Evolutionary conservation across 2,113 vertebrate genomes (phyloP), one percentile per base, ranked within the genome.

Genomic region (Megaleporinus macrocephalus): DNA sequence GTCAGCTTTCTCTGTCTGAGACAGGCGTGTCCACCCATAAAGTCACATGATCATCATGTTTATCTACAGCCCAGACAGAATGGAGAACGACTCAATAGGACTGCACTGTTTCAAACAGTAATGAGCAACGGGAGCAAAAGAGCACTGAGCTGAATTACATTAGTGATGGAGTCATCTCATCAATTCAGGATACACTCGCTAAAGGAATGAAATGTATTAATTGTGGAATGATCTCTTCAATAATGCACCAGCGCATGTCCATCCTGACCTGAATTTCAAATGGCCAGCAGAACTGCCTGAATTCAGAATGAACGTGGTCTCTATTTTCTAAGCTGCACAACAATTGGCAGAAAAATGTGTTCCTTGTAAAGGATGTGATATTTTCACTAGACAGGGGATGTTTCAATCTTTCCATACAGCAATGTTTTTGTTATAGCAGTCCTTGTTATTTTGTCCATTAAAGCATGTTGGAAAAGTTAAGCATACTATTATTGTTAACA

Each of bases 1-100:
- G 33, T 78, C 65, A 26, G 49, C 13, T 13, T 30, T 1, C 29
- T 3, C 26, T 49, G 11, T 27, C 6, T 15, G 15, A 55, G 69
- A 69, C 47, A 78, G 41, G 66, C 57, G 62, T 55, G 75, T 51
- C 68, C 47, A 41, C 80, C 41, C 73, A 69, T 73, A 47, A 80
- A 75, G 86, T 79, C 87, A 88, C 86, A 82, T 88, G 86, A 87
- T 73, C 81, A 61, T 49, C 85, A 44, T 83, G 84, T 89, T 88
- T 73, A 62, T 81, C 65, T 66, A 71, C 61, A 82, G 59, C 81
- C 78, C 86, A 86, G 63, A 55, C n/a, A 86, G 57, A 69, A 83
- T 71, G 79, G 69, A 65, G 16, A 83, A 73, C 83, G 83, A 89
- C 87, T 91, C 29, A 66, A 14, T 57, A 69, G 26, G 10, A 57